These are phyloP conservation scores for Tineola bisselliella DNA, from an alignment of 2,888 invertebrate species.

Conservation along the genomic window DNA sequence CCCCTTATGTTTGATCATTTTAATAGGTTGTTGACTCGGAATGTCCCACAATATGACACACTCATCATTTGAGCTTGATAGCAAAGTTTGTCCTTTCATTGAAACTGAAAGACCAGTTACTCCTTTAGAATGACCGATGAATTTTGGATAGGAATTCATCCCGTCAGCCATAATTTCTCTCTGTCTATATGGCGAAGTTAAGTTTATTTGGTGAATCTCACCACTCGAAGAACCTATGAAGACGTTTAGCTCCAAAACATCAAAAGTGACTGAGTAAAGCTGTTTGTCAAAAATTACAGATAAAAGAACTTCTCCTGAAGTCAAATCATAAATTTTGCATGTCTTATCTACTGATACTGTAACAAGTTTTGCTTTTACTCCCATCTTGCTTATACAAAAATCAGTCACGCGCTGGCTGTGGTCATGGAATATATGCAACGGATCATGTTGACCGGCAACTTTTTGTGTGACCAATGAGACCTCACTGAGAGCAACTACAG, in stretches of 20 bases:
- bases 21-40: slow-evolving; percentile 76
- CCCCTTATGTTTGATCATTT: slow-evolving; percentile 78
- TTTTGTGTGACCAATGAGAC: slow-evolving; percentile 54
- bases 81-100: slow-evolving; percentile 73
- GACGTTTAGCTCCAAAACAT: slow-evolving; percentile 74
- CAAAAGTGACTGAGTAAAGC: slow-evolving; percentile 74
- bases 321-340: slow-evolving; percentile 82
- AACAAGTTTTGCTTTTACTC: slow-evolving; percentile 74
- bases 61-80: slow-evolving; percentile 81
- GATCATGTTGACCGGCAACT: slow-evolving; percentile 68
- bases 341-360: slow-evolving; percentile 86
- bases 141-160: slow-evolving; percentile 47
- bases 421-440: slow-evolving; percentile 77
- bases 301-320: slow-evolving; percentile 74
- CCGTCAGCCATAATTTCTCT: slow-evolving; percentile 46
- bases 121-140: slow-evolving; percentile 73
- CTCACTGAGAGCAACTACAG: slow-evolving; percentile 65
- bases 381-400: slow-evolving; percentile 77
- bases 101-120: slow-evolving; percentile 80
- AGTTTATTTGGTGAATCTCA: slow-evolving; percentile 72
- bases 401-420: slow-evolving; percentile 85
- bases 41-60: slow-evolving; percentile 85
- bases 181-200: slow-evolving; percentile 74
- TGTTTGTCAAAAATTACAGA: slow-evolving; percentile 78
- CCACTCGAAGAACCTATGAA: slow-evolving; percentile 82